phyloP scores from a whole-genome alignment of 53 echinoderm and acorn worm species.

The Henricia sp. region DNA sequence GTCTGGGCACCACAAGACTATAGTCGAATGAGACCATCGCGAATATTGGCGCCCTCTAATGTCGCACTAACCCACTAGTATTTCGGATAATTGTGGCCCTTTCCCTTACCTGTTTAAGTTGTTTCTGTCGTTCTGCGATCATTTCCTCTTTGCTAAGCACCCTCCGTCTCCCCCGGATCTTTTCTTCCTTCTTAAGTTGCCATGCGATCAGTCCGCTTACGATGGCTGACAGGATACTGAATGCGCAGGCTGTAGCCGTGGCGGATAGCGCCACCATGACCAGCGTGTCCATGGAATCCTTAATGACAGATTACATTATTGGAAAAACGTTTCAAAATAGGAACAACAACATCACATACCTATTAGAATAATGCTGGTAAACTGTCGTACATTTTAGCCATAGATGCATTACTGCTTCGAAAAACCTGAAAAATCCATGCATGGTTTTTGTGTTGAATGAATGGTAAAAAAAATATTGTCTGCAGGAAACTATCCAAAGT shows the following conservation, averaged over 20 bases:
- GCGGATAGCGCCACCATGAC: constrained; percentile 80
- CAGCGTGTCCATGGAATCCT: constrained; percentile 80
- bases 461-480: no score
- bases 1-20: background rate
- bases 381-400: no score
- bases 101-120: constrained; percentile 91
- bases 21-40: background rate
- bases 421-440: no score
- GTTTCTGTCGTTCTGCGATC: constrained; percentile 91
- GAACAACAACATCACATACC: no score
- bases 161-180: constrained; percentile 54
- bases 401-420: no score
- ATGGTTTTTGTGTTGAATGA: no score
- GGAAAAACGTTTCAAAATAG: no score
- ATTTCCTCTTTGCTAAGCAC: constrained; percentile 79
- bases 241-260: constrained; percentile 76
- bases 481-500: no score
- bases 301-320: no score
- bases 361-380: no score
- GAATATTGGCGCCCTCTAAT: background rate
- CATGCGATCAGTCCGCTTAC: constrained; percentile 82
- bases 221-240: constrained; percentile 71
- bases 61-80: background rate
- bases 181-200: constrained; percentile 71
- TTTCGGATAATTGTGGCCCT: background rate